Conservation (phyloP, 2,113 vertebrate species). For the Oryzias celebensis region DNA sequence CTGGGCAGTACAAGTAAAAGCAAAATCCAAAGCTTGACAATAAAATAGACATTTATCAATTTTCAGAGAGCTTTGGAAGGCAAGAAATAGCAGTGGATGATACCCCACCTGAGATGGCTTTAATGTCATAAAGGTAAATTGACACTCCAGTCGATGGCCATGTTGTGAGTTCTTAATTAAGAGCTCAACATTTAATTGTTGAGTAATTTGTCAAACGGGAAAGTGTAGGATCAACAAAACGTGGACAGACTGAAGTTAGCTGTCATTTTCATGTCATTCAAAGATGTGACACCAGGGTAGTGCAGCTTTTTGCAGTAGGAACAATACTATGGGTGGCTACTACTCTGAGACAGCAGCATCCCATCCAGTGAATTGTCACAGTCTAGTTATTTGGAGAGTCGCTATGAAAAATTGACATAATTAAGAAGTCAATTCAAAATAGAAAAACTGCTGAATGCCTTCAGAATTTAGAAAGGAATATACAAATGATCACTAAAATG, state of each 20-base stretch:
- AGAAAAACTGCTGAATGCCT: conserved; percentile 51
- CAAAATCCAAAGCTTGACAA: conserved; percentile 26
- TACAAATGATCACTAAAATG: conserved; percentile 56
- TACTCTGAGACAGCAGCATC: conserved; percentile 28
- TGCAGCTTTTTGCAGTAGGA: conserved; percentile 10
- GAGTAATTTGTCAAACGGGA: conserved; percentile 50
- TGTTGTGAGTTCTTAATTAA: conserved; percentile 63
- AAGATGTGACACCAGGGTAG: conserved; percentile 16
- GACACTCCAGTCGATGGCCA: conserved; percentile 43
- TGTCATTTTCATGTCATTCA: conserved; percentile 45
- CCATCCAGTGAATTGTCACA: conserved; percentile 45
- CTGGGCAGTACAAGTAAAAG: conserved; percentile 47
- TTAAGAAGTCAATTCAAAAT: conserved; percentile 59
- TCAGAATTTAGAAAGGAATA: conserved; percentile 56
- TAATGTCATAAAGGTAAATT: conserved; percentile 47
- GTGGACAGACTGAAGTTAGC: conserved; percentile 54
- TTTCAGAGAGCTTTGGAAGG: conserved; percentile 36
- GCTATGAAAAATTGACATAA: conserved; percentile 66
- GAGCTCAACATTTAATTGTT: conserved; percentile 48
- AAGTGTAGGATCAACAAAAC: conserved; percentile 50
- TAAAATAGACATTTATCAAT: conserved; percentile 38
- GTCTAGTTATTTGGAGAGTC: conserved; percentile 55
- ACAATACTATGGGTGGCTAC: conserved; percentile 26
- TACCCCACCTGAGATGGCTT: conserved; percentile 47
- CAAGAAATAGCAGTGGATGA: conserved; percentile 38